phyloP scores from a whole-genome alignment of 1,140 invertebrate genomes.

The Caligus rogercresseyi region DNA sequence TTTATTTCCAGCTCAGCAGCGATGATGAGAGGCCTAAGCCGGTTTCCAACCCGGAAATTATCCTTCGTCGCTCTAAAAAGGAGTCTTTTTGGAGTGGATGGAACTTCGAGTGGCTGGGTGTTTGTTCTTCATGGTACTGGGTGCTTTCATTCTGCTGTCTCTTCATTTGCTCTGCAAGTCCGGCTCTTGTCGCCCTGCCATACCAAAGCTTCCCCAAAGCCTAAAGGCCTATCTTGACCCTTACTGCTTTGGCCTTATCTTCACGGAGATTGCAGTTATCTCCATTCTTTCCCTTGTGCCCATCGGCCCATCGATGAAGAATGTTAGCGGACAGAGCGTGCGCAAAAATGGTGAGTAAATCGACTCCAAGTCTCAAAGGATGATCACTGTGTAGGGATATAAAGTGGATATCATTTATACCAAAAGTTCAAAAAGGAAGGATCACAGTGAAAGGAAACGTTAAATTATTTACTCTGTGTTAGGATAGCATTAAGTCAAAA shows the following conservation, averaged over 20 bases:
- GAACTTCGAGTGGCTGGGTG: slow-evolving; percentile 10
- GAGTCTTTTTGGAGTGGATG: background rate
- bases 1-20: background rate
- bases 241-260: background rate
- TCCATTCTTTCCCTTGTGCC: slow-evolving; percentile 4
- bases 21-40: background rate
- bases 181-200: slow-evolving; percentile 2
- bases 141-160: slow-evolving; percentile 3
- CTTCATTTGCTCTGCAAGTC: slow-evolving; percentile 12
- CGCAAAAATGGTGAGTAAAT: slow-evolving; percentile 9
- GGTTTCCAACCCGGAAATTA: background rate
- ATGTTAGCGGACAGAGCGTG: background rate
- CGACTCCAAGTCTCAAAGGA: no score
- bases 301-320: background rate
- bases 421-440: no score
- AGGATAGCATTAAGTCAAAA: no score
- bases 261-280: background rate
- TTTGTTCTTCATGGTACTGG: slow-evolving; percentile 16
- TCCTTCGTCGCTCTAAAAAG: background rate
- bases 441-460: no score
- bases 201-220: slow-evolving; percentile 1
- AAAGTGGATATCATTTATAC: no score
- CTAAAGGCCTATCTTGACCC: slow-evolving; percentile 7
- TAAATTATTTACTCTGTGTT: no score
- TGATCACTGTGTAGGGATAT: no score